phyloP scores from a whole-genome alignment of 2,888 invertebrate genomes.

The Lepidonotus clava region DNA sequence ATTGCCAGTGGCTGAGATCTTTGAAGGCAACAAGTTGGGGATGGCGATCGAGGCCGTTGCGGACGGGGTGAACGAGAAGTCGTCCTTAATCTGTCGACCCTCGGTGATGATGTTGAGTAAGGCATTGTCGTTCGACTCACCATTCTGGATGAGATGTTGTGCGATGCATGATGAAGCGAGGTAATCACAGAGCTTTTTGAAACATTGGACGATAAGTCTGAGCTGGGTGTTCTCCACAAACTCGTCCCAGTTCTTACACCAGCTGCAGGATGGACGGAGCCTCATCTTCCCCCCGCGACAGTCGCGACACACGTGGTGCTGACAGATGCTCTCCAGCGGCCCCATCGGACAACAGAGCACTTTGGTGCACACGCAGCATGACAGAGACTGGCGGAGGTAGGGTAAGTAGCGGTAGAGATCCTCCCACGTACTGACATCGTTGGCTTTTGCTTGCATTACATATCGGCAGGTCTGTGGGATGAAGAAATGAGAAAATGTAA shows the following conservation, averaged over 20 bases:
- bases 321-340: slow-evolving; percentile 89
- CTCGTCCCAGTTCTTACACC: slow-evolving; percentile 91
- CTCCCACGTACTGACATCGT: slow-evolving; percentile 86
- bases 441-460: slow-evolving; percentile 87
- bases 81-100: slow-evolving; percentile 63
- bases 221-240: slow-evolving; percentile 91
- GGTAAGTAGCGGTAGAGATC: slow-evolving; percentile 92
- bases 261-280: slow-evolving; percentile 90
- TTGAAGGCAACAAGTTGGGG: slow-evolving; percentile 25
- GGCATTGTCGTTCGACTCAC: slow-evolving; percentile 70
- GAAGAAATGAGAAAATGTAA: slow-evolving; percentile 84
- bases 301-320: slow-evolving; percentile 92
- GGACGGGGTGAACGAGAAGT: slow-evolving; percentile 15
- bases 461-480: slow-evolving; percentile 85
- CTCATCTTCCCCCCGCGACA: slow-evolving; percentile 92
- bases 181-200: slow-evolving; percentile 92
- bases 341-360: slow-evolving; percentile 90
- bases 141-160: slow-evolving; percentile 62
- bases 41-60: neutral
- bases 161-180: slow-evolving; percentile 82
- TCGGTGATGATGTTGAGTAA: slow-evolving; percentile 73
- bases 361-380: slow-evolving; percentile 93
- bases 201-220: slow-evolving; percentile 91
- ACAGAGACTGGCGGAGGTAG: slow-evolving; percentile 91
- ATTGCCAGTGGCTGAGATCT: neutral